Base-by-base conservation (phyloP, 2,113 vertebrate genomes). In the Xyrauchen texanus region DNA sequence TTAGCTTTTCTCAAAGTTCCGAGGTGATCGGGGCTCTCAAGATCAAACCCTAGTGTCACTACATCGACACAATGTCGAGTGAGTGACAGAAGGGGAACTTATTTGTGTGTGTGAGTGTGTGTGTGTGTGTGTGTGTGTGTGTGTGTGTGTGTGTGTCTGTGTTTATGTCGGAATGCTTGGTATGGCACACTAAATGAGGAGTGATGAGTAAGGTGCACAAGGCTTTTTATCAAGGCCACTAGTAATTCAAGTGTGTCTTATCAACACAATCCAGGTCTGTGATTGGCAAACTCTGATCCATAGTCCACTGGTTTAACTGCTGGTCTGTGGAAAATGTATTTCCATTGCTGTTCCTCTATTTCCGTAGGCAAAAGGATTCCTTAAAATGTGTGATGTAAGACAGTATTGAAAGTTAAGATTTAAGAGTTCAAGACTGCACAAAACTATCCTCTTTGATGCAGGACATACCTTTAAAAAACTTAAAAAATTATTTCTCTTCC, bases 251-350 rank as follows among this genome's bases (percentile, higher is more conserved):
- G 47, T 81, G 70, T 8, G 44, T 47, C 65, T 79, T 81, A 80
- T 77, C 76, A 76, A 72, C 65, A 60, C 68, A 77, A 79, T 77
- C 64, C 79, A 80, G 83, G 7, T 44, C 65, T 79, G 63, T 75
- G 79, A 85, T 84, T 83, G 83, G 82, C 71, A 78, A 71, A 81
- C 76, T 76, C 34, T 81, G 77, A 84, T 86, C 64, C 81, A 77
- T 81, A 81, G 72, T 42, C 46, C 44, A 58, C 15, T 46, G 76
- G 63, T 81, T 79, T 80, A 79, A 46, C 55, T 34, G 49, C 47
- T 77, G 5, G 62, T 72, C 71, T 85, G 57, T 81, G 75, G 21
- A 58, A 64, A 76, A 65, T 78, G 52, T 77, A 72, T 82, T 76
- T 76, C 49, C 55, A 68, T 75, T 76, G 53, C 15, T 10, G 44